A percentile compares a stretch with the other conserved stretches of the same genome.
These are phyloP conservation scores for Melanotus villosus DNA, from an alignment of 2,888 invertebrate species.

Conservation along the genomic window DNA sequence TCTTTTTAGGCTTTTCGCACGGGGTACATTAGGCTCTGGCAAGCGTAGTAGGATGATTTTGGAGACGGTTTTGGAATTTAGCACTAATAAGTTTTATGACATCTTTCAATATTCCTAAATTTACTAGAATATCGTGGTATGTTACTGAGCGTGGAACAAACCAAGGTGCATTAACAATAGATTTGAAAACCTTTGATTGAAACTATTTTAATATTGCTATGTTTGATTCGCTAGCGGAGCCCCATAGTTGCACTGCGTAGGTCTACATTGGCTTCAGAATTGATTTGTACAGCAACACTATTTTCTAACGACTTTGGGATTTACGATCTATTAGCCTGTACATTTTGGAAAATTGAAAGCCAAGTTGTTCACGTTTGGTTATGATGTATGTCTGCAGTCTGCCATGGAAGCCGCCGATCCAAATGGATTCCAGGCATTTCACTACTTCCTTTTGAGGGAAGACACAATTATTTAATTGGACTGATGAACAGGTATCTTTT, in stretches of 20 bases:
- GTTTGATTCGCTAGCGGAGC: neutral
- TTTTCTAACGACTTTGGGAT: neutral
- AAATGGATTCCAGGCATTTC: neutral
- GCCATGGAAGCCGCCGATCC: neutral
- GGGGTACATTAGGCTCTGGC: too few relatives aligned
- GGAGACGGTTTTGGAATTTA: too few relatives aligned
- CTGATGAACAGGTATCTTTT: neutral
- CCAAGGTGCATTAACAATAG: slow-evolving; percentile 6
- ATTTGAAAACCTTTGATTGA: neutral
- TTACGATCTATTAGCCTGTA: neutral
- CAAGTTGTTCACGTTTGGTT: neutral
- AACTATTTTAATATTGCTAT: neutral
- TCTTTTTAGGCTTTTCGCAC: too few relatives aligned
- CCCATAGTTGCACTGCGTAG: slow-evolving; percentile 3
- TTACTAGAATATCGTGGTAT: neutral
- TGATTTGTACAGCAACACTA: neutral
- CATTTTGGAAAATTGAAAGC: neutral
- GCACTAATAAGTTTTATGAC: too few relatives aligned
- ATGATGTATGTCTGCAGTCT: neutral
- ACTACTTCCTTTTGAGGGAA: slow-evolving; percentile 1
- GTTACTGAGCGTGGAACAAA: slow-evolving; percentile 8
- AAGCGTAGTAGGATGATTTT: too few relatives aligned
- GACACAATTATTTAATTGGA: neutral
- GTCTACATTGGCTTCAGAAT: neutral
- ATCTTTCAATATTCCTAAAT: too few relatives aligned